Base-by-base conservation (phyloP, 2,797 vertebrate genomes). In the Acanthurus lineatus region DNA sequence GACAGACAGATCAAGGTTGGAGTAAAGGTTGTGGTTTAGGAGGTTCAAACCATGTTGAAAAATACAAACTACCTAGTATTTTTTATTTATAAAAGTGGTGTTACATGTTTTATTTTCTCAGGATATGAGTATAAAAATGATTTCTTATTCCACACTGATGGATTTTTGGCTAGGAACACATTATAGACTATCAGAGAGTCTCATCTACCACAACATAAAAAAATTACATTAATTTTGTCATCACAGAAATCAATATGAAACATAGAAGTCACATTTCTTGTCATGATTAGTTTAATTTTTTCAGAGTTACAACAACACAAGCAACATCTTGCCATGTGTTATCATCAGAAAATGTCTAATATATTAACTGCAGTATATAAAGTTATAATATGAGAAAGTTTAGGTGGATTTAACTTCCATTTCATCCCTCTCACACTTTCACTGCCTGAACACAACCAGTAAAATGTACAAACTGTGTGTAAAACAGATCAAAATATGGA, bases 1-100 rank as follows among this genome's bases (percentile, higher is more conserved):
- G 68, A 20, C 69, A 77, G 76, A 84, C 47, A 44, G 47, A 25
- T 66, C 69, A 83, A 77, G 81, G 76, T 81, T 79, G 32, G 38
- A 53, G 72, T 35, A 76, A 85, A 83, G 76, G 73, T 69, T 62
- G 62, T 9, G 48, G 57, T 49, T 35, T 51, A 64, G 40, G 53
- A 79, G 67, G 69, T 76, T 51, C 47, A 70, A 63, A 65, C 28
- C 60, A 66, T 35, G 19, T 48, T 9, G 57, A 54, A 17, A 77
- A 48, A 58, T 11, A 38, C 61, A 66, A 48, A 38, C 10, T n/a
- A 57, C 56, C 57, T 10, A n/a, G 14, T 22, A 4, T 63, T 16
- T 51, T 48, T 15, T 35, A 25, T 20, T 40, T 1, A 76, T 44
- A 60, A 72, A 69, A 11, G 45, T 20, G 17, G 14, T 9, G 17